Percentiles rank a stretch among this genome's conserved stretches.
phyloP scores from a whole-genome alignment of 1,140 invertebrate species.

The Drosophila ficusphila region DNA sequence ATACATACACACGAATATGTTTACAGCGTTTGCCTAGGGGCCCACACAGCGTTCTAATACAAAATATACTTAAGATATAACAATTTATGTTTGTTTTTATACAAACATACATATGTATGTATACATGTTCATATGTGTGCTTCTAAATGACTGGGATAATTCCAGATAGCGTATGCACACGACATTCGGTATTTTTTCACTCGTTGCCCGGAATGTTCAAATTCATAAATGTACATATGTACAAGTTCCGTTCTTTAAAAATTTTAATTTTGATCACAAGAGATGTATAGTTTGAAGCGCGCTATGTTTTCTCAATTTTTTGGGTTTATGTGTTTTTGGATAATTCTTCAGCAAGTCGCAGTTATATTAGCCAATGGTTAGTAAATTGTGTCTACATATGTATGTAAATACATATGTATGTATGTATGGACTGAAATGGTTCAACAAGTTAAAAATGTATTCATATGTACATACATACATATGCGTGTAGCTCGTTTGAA shows the following conservation, averaged over 20 bases:
- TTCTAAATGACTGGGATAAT: neutral
- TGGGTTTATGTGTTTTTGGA: neutral
- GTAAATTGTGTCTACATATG: neutral
- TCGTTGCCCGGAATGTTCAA: neutral
- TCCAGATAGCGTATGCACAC: constrained; percentile 1
- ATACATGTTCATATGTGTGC: neutral
- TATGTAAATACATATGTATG: neutral
- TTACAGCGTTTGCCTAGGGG: no score
- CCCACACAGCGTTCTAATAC: no score
- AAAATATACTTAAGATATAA: no score
- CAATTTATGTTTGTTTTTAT: neutral
- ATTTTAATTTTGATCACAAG: neutral
- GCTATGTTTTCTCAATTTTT: neutral
- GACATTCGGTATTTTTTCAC: constrained; percentile 2
- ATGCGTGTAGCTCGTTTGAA: neutral
- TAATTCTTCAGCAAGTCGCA: neutral
- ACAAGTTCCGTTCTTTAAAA: neutral
- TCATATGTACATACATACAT: neutral
- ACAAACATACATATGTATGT: neutral
- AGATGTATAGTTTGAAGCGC: neutral
- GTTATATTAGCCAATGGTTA: neutral
- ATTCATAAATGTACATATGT: no score
- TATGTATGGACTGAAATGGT: neutral
- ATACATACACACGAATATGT: no score
- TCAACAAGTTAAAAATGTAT: no score